A percentile compares a stretch with the other conserved stretches of the same genome.
These are phyloP conservation scores for Drosophila quinaria DNA, from an alignment of 2,888 invertebrate genomes.

Conservation along the genomic window DNA sequence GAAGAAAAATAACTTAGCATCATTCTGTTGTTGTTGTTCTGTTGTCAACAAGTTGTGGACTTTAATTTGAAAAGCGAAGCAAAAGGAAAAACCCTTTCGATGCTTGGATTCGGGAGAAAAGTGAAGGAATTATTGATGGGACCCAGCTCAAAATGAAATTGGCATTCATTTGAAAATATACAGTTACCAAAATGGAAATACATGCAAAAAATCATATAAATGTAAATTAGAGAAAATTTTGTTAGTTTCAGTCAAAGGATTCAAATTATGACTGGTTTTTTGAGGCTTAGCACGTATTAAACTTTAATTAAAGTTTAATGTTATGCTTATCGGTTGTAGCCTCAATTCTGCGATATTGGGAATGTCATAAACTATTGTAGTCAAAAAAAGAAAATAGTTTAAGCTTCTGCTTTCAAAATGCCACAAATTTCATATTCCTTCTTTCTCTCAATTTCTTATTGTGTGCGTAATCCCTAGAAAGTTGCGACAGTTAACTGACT, in stretches of 20 bases:
- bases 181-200: constrained; percentile 3
- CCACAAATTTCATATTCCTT: constrained; percentile 42
- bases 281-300: constrained; percentile 22
- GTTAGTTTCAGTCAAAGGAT: constrained; percentile 32
- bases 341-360: constrained; percentile 6
- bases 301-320: constrained; percentile 33
- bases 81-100: background rate
- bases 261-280: constrained; percentile 2
- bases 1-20: constrained; percentile 28
- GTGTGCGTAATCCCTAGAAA: constrained; percentile 41
- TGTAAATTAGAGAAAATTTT: constrained; percentile 54
- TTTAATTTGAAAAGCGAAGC: constrained; percentile 30
- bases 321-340: background rate
- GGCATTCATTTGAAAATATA: constrained; percentile 22
- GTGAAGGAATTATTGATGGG: constrained; percentile 52
- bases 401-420: constrained; percentile 10
- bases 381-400: constrained; percentile 11
- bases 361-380: constrained; percentile 24
- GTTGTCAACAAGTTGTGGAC: constrained; percentile 41
- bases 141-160: constrained; percentile 18
- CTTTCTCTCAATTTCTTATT: background rate
- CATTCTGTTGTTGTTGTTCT: constrained; percentile 8
- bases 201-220: constrained; percentile 39
- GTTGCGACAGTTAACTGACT: constrained; percentile 51
- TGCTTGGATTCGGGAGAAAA: constrained; percentile 4